phyloP scores from a whole-genome alignment of 2,888 invertebrate genomes.

The Allacma fusca region DNA sequence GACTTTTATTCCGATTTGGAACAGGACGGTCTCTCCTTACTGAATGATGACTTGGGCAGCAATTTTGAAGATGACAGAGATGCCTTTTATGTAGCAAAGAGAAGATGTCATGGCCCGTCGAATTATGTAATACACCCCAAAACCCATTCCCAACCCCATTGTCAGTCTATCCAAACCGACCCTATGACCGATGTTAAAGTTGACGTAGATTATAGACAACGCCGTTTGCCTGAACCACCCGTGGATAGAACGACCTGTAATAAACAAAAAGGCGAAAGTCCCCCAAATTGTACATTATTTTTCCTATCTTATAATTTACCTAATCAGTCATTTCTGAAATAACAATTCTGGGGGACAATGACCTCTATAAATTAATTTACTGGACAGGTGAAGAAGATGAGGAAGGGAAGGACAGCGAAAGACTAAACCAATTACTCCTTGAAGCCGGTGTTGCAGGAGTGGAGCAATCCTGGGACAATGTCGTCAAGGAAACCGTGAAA shows the following conservation, averaged over 20 bases:
- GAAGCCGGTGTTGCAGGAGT: neutral
- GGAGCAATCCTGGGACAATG: neutral
- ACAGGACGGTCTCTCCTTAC: neutral
- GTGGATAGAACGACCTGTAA: neutral
- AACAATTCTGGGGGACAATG: too few species aligned
- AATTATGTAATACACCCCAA: neutral
- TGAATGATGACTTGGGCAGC: constrained; percentile 14
- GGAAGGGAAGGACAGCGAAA: neutral
- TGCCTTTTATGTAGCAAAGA: constrained; percentile 6
- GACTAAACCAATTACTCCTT: constrained; percentile 4
- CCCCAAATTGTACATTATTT: too few species aligned
- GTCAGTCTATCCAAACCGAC: neutral
- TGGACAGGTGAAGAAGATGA: neutral
- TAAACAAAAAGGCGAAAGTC: neutral
- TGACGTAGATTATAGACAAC: neutral
- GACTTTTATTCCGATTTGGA: neutral
- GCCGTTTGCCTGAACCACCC: too few species aligned
- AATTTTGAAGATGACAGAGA: constrained; percentile 19
- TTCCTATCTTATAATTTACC: too few species aligned
- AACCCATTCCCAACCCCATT: neutral
- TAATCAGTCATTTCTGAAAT: too few species aligned
- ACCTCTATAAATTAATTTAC: neutral
- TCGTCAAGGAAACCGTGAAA: constrained; percentile 16
- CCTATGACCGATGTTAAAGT: neutral
- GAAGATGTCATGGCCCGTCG: constrained; percentile 26